phyloP scores from a whole-genome alignment of 1,140 invertebrate species.

The Aphelinus atriplicis region DNA sequence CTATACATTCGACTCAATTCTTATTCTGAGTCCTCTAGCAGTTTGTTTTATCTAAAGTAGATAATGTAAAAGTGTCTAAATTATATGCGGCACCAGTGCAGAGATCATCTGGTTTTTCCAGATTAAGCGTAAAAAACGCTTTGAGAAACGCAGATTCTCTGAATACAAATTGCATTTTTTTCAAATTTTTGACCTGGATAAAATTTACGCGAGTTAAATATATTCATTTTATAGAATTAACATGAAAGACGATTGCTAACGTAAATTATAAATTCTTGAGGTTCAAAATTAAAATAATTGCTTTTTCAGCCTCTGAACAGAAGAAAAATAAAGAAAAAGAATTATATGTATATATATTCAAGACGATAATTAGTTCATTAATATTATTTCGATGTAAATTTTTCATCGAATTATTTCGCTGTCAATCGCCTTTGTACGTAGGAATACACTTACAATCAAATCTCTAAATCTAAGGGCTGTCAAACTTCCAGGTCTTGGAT shows the following conservation, averaged over 20 bases:
- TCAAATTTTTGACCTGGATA: conserved; percentile 26
- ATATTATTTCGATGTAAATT: conserved; percentile 29
- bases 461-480: conserved; percentile 38
- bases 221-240: conserved; percentile 35
- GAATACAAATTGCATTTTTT: conserved; percentile 42
- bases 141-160: conserved; percentile 37
- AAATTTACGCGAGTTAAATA: conserved; percentile 36
- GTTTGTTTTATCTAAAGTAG: conserved; percentile 43
- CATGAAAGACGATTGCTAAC: conserved; percentile 38
- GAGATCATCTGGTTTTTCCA: conserved; percentile 39
- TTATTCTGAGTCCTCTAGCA: conserved; percentile 37
- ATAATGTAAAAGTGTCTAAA: conserved; percentile 52
- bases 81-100: conserved; percentile 48
- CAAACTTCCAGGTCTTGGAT: conserved; percentile 39
- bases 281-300: conserved; percentile 28
- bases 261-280: conserved; percentile 28
- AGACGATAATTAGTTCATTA: conserved; percentile 22
- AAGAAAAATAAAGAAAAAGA: conserved; percentile 25
- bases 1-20: conserved; percentile 51
- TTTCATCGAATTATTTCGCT: conserved; percentile 35
- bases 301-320: conserved; percentile 13
- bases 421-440: conserved; percentile 40
- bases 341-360: not conserved
- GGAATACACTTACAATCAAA: conserved; percentile 36
- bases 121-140: conserved; percentile 32